These are phyloP conservation scores for Tamandua tetradactyla DNA, from an alignment of 2,797 vertebrate species.

Conservation along the genomic window DNA sequence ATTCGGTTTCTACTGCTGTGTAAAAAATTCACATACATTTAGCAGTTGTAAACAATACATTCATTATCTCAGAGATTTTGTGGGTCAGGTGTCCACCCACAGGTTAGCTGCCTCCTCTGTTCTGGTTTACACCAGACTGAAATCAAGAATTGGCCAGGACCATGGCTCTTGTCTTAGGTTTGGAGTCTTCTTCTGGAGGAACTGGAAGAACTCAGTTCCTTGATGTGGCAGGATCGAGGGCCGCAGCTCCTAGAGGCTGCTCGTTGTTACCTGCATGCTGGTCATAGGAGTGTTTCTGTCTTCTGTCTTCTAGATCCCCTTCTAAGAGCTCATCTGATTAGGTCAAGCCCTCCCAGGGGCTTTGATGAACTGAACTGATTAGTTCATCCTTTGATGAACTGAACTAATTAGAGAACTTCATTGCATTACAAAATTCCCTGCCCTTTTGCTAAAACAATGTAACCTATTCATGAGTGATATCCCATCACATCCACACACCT, in stretches of 20 bases:
- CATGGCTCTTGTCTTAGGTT: not conserved
- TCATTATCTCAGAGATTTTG: not conserved
- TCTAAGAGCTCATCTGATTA: not conserved
- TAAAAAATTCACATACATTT: not conserved
- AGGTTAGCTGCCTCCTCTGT: not conserved
- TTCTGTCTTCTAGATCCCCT: not conserved
- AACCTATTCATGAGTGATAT: not conserved
- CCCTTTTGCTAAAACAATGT: not conserved
- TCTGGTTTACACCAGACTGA: not conserved
- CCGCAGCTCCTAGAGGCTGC: too few species aligned
- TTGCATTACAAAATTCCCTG: not conserved
- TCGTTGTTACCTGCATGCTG: too few species aligned
- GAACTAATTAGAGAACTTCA: not conserved
- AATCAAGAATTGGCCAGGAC: not conserved
- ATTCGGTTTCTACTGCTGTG: not conserved
- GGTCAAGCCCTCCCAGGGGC: not conserved
- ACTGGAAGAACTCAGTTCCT: not conserved
- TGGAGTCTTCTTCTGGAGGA: not conserved
- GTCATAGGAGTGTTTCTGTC: not conserved
- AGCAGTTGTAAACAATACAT: too few species aligned
- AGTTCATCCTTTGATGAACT: not conserved
- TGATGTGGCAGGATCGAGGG: not conserved
- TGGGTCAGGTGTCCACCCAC: not conserved
- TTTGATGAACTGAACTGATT: too few species aligned
- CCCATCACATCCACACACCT: not conserved